These are phyloP conservation scores for Drosophila eugracilis DNA, from an alignment of 1,140 invertebrate genomes.

Conservation along the genomic window DNA sequence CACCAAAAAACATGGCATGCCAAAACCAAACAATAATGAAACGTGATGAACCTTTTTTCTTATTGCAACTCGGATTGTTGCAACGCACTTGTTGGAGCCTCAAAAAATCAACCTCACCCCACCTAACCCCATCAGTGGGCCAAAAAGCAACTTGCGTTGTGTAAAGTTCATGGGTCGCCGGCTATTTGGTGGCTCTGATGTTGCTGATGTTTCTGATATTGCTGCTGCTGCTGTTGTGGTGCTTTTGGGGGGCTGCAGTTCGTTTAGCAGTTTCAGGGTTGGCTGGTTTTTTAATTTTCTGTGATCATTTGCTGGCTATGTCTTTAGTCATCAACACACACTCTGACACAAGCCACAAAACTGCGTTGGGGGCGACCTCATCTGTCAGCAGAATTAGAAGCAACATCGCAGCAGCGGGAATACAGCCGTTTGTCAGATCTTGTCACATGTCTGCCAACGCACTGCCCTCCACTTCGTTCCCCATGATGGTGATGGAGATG, in stretches of 20 bases:
- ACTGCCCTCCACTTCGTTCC: slow-evolving; percentile 17
- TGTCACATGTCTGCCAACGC: slow-evolving; percentile 43
- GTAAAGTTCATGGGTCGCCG: slow-evolving; percentile 79
- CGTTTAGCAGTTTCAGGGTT: slow-evolving; percentile 75
- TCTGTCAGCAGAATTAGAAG: slow-evolving; percentile 81
- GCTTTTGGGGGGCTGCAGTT: slow-evolving; percentile 56
- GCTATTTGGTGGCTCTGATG: slow-evolving; percentile 40
- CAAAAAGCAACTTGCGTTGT: slow-evolving; percentile 49
- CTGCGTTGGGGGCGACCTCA: slow-evolving; percentile 78
- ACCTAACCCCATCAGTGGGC: not conserved
- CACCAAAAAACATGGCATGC: not conserved
- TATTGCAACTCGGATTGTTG: slow-evolving; percentile 31
- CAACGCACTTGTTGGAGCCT: slow-evolving; percentile 58
- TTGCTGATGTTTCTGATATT: slow-evolving; percentile 20
- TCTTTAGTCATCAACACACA: slow-evolving; percentile 50
- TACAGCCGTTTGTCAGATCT: slow-evolving; percentile 45
- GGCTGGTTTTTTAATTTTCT: slow-evolving; percentile 62
- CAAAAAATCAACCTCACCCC: slow-evolving; percentile 14
- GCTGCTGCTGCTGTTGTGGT: slow-evolving; percentile 18
- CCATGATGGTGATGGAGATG: slow-evolving; percentile 38
- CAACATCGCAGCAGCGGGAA: slow-evolving; percentile 46
- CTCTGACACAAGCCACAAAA: slow-evolving; percentile 37
- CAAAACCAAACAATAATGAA: not conserved
- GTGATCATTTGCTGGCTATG: slow-evolving; percentile 9
- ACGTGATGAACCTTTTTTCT: not conserved